Evolutionary conservation across 2,797 vertebrate species (phyloP), one percentile per base, ranked within the genome.

Genomic region (Periparus ater): DNA sequence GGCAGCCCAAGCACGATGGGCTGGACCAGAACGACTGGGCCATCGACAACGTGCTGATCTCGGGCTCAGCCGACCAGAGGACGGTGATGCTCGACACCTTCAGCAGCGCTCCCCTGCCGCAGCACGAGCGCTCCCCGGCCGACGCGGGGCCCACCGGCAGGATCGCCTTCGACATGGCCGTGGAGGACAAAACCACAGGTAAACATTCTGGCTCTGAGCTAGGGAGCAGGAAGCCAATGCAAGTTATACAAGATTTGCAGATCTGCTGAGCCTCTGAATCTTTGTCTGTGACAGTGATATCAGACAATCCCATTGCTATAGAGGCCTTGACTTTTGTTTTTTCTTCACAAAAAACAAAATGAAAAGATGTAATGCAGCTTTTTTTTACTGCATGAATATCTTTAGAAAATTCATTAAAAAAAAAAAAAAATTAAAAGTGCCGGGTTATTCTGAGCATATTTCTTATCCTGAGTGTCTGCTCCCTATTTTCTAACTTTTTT

Each of bases 21-120:
- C 97, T 98, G 25, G 99, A 99, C 93, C 99, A 98, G 96, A 98
- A 99, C 0, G 99, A 99, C 87, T 99, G 99, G 99, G 99, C 99
- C 15, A 97, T 99, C 6, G 99, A 99, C 96, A 99, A 99, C 0
- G 98, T 99, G 73, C 97, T 99, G 68, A 99, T 99, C 76, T 98
- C 99, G 0, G 99, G 99, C 73, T 99, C 99, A 2, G 99, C 99
- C 1, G 98, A 99, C 20, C 98, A 99, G 76, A 97, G 98, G 80
- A 98, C 98, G 0, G 99, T 99, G 95, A 99, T 99, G 98, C 98
- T 99, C 3, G 99, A 99, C 96, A 99, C 99, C 1, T 99, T 99
- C 89, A 99, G 99, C 95, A 99, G 99, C 0, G 98, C 98, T 20
- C 99, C 99, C 0, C 93, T 99, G 70, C 99, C 99, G 4, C 99